Conservation (phyloP, 2,797 vertebrate genomes). For the Pyrocephalus nanus region DNA sequence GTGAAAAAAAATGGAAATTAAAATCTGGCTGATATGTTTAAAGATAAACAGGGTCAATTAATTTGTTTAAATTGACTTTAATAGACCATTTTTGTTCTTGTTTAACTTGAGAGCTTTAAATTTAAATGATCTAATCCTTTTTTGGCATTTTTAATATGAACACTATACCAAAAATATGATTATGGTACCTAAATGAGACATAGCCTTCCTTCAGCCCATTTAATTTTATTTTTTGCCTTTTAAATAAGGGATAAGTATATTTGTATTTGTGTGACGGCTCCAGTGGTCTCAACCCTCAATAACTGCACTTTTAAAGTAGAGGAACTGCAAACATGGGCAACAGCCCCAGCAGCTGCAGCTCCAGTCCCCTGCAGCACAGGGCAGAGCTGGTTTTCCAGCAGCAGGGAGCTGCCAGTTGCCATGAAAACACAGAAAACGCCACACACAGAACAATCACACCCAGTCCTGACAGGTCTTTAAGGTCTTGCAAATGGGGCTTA, state of each 20-base stretch:
- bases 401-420: background rate
- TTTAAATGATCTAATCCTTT: constrained; percentile 24
- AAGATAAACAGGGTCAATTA: constrained; percentile 43
- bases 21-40: constrained; percentile 33
- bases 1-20: constrained; percentile 6
- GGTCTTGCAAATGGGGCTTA: background rate
- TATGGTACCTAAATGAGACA: background rate
- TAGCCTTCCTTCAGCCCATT: background rate
- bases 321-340: background rate
- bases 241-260: background rate
- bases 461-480: background rate
- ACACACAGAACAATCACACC: background rate
- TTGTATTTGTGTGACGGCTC: background rate
- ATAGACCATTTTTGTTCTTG: constrained; percentile 33
- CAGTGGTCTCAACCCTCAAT: background rate
- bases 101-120: constrained; percentile 45
- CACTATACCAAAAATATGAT: background rate
- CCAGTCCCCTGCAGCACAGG: background rate
- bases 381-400: background rate
- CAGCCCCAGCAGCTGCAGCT: background rate
- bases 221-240: constrained; percentile 20
- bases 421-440: background rate
- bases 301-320: background rate
- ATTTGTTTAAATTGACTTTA: constrained; percentile 38
- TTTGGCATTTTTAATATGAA: constrained; percentile 1